These are phyloP conservation scores for Wiebesia pumilae DNA, from an alignment of 1,140 invertebrate genomes.

Conservation along the genomic window DNA sequence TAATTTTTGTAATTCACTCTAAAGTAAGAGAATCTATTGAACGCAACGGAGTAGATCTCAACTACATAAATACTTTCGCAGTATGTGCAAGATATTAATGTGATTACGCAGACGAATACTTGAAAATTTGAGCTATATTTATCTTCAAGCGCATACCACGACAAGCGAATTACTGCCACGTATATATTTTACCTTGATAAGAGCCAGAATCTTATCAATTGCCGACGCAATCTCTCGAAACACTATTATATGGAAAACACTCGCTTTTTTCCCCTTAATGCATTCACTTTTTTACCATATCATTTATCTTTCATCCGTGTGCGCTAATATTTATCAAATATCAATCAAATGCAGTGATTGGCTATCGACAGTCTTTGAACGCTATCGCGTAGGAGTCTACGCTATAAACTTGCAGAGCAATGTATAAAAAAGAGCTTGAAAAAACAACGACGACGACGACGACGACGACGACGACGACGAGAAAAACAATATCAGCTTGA, in stretches of 20 bases:
- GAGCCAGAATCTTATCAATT: constrained; percentile 4
- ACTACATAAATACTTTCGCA: background rate
- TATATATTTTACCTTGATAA: background rate
- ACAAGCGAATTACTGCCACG: background rate
- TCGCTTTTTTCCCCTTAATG: background rate
- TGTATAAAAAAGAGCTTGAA: too few relatives aligned
- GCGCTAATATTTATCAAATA: too few relatives aligned
- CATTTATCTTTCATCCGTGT: background rate
- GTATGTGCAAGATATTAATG: background rate
- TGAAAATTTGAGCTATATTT: constrained; percentile 16
- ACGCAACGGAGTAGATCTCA: background rate
- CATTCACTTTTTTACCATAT: background rate
- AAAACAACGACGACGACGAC: too few relatives aligned
- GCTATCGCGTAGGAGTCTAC: too few relatives aligned
- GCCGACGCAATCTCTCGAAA: background rate
- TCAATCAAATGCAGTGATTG: too few relatives aligned
- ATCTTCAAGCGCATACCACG: background rate
- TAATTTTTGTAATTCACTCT: background rate
- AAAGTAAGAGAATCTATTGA: background rate
- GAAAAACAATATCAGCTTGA: too few relatives aligned
- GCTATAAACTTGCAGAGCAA: too few relatives aligned
- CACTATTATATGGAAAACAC: background rate
- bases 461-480: too few relatives aligned
- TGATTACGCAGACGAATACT: constrained; percentile 11
- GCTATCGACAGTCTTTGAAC: too few relatives aligned